A percentile compares a stretch with the other conserved stretches of the same genome.
phyloP scores from a whole-genome alignment of 2,888 invertebrate genomes.

The Oxycera nigricornis region DNA sequence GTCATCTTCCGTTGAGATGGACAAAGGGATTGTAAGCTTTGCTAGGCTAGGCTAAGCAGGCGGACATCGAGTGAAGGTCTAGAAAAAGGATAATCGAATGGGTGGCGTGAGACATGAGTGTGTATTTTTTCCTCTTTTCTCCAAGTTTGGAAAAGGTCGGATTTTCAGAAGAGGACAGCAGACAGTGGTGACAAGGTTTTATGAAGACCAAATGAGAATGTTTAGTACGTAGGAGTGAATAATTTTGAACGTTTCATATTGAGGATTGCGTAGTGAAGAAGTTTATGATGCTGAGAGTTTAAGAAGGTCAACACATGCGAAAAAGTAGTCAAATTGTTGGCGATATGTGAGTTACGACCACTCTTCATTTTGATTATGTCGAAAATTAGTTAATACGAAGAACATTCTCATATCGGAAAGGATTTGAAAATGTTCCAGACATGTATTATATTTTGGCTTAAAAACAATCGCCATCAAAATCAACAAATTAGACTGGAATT shows the following conservation, averaged over 20 bases:
- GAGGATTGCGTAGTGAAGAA: neutral
- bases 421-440: no score
- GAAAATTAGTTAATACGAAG: no score
- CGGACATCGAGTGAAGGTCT: neutral
- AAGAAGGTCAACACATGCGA: neutral
- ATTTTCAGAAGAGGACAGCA: neutral
- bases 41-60: neutral
- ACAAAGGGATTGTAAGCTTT: neutral
- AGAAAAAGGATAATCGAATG: constrained; percentile 24
- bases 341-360: no score
- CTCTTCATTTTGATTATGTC: no score
- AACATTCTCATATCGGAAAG: no score
- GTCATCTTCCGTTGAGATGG: neutral
- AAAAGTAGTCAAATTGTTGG: no score
- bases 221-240: constrained; percentile 3
- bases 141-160: neutral
- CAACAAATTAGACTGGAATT: no score
- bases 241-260: neutral
- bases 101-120: constrained; percentile 20
- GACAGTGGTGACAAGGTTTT: constrained; percentile 21
- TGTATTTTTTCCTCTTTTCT: neutral
- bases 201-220: constrained; percentile 9
- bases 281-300: neutral
- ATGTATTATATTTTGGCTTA: no score
- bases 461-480: no score